phyloP scores from a whole-genome alignment of 1,140 invertebrate species.

The Melanaphis sacchari region DNA sequence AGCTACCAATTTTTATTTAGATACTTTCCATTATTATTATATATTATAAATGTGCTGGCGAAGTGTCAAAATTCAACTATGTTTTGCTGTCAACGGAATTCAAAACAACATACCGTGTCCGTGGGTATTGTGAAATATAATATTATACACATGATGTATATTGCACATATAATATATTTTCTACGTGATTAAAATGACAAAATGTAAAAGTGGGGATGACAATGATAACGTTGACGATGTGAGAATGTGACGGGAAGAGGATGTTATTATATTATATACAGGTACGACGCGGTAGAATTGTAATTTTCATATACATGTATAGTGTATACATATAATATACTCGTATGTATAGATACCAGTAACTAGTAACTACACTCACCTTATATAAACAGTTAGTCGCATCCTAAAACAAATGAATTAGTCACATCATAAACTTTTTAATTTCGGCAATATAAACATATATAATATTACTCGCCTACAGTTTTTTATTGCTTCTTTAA shows the following conservation, averaged over 20 bases:
- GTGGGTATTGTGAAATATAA: slow-evolving; percentile 26
- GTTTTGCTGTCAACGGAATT: neutral
- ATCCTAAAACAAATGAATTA: neutral
- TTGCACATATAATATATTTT: neutral
- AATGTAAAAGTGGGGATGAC: neutral
- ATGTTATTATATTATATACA: neutral
- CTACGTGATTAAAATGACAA: slow-evolving; percentile 39
- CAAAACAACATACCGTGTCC: slow-evolving; percentile 23
- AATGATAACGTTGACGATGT: neutral
- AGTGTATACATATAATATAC: neutral
- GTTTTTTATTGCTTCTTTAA: neutral
- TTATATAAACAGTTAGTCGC: neutral
- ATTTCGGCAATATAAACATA: neutral
- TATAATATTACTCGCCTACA: neutral
- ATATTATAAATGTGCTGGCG: neutral
- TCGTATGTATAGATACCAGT: neutral
- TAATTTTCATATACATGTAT: neutral
- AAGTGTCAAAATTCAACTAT: slow-evolving; percentile 35
- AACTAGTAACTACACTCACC: neutral
- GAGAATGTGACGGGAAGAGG: slow-evolving; percentile 37
- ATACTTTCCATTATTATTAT: neutral
- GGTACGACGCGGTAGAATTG: neutral
- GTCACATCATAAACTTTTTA: neutral
- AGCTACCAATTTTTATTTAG: neutral
- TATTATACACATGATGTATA: neutral